Evolutionary conservation across 2,113 vertebrate species (phyloP).

Genomic region (Acanthochromis polyacanthus): DNA sequence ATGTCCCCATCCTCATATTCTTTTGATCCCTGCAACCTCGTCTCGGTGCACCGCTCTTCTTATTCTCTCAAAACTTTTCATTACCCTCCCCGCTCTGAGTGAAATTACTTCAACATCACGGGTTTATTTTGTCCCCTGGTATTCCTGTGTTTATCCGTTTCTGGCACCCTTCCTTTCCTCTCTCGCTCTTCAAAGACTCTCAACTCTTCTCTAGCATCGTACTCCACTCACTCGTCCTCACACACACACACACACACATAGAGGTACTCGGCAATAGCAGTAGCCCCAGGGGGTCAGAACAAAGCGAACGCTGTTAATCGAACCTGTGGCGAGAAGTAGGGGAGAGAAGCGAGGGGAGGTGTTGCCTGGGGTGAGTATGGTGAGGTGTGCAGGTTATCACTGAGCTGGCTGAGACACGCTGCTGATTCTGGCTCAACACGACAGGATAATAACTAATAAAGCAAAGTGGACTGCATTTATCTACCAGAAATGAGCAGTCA

Average conservation of each 20-base stretch:
- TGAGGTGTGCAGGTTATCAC: not conserved
- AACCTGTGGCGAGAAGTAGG: slow-evolving; percentile 60
- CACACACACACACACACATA: slow-evolving; percentile 11
- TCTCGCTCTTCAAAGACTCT: slow-evolving; percentile 61
- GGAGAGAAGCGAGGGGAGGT: slow-evolving; percentile 11
- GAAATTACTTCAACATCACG: slow-evolving; percentile 39
- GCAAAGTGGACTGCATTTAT: slow-evolving; percentile 11
- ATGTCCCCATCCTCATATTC: not conserved
- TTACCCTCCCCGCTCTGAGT: slow-evolving; percentile 31
- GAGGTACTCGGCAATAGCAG: slow-evolving; percentile 43
- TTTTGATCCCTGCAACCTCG: slow-evolving; percentile 24
- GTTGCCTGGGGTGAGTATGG: slow-evolving; percentile 13
- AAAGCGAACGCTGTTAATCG: slow-evolving; percentile 65
- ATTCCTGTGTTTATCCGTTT: slow-evolving; percentile 55
- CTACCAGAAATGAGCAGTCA: not conserved
- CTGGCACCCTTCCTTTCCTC: slow-evolving; percentile 36
- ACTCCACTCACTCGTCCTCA: slow-evolving; percentile 11
- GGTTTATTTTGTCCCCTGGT: slow-evolving; percentile 63
- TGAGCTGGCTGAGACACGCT: slow-evolving; percentile 1
- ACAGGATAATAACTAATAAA: slow-evolving; percentile 3
- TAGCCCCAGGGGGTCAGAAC: slow-evolving; percentile 62
- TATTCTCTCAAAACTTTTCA: slow-evolving; percentile 29
- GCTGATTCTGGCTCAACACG: slow-evolving; percentile 45
- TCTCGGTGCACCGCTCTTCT: slow-evolving; percentile 16
- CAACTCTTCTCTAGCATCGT: slow-evolving; percentile 12